phyloP scores from a whole-genome alignment of 2,797 vertebrate species.

The Apodemus agrarius region DNA sequence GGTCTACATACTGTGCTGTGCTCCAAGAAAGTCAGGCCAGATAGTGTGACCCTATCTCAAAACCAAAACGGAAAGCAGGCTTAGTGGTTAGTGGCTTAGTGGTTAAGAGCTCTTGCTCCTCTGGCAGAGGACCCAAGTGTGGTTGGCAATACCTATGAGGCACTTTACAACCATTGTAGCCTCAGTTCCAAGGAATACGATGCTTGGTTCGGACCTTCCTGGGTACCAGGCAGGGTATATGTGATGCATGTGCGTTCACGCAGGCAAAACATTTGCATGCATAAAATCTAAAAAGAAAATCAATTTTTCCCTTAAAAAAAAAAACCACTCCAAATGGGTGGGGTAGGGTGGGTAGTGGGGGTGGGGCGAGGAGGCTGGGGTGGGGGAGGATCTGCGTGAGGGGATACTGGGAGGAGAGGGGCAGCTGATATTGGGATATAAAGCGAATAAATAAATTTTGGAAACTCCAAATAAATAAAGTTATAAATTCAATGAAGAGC shows the following conservation, averaged over 20 bases:
- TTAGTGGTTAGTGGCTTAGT: not conserved
- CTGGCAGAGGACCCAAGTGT: not conserved
- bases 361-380: not conserved
- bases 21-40: not conserved
- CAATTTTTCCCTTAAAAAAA: not conserved
- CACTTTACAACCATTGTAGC: not conserved
- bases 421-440: not conserved
- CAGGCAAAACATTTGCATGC: not conserved
- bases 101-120: not conserved
- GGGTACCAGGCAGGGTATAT: not conserved
- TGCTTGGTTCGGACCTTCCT: not conserved
- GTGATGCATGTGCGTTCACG: not conserved
- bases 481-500: constrained; percentile 16
- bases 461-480: not conserved
- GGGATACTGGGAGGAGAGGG: not conserved
- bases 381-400: not conserved
- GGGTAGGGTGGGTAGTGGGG: not conserved
- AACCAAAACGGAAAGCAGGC: not conserved
- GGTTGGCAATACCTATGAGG: not conserved
- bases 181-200: not conserved
- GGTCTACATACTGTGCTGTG: not conserved
- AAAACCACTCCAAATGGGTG: not conserved
- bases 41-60: not conserved
- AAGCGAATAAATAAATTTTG: not conserved
- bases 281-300: not conserved